A percentile compares a stretch with the other conserved stretches of the same genome.
Conservation (phyloP, 2,888 invertebrate species). For the Troilus luridus region DNA sequence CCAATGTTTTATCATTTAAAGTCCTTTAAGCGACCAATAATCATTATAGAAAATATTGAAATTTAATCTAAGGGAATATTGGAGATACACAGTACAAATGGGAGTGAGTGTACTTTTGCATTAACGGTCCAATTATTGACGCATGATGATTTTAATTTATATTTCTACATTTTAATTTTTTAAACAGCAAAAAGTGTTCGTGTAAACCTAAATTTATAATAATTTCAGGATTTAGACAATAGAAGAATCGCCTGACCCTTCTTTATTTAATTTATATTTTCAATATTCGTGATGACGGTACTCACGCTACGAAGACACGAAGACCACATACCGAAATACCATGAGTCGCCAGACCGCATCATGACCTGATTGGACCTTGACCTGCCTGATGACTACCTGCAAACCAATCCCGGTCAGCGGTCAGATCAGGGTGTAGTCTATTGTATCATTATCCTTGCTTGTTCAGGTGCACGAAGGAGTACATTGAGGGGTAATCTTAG, state of each 20-base stretch:
- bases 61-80: no score
- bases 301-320: slow-evolving; percentile 3
- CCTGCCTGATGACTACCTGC: neutral
- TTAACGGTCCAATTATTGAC: no score
- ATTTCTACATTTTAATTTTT: no score
- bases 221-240: neutral
- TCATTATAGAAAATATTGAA: no score
- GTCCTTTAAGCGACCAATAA: no score
- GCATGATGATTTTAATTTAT: no score
- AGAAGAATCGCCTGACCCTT: neutral
- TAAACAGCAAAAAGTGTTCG: no score
- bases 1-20: no score
- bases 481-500: no score
- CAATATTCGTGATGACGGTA: neutral
- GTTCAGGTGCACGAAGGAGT: neutral
- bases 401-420: neutral
- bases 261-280: neutral
- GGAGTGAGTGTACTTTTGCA: no score
- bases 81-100: no score
- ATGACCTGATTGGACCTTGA: neutral
- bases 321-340: neutral
- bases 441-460: neutral
- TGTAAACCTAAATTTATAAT: neutral
- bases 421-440: neutral
- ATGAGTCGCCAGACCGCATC: neutral